Evolutionary conservation across 2,113 vertebrate species (phyloP).

Genomic region (Gavia stellata): DNA sequence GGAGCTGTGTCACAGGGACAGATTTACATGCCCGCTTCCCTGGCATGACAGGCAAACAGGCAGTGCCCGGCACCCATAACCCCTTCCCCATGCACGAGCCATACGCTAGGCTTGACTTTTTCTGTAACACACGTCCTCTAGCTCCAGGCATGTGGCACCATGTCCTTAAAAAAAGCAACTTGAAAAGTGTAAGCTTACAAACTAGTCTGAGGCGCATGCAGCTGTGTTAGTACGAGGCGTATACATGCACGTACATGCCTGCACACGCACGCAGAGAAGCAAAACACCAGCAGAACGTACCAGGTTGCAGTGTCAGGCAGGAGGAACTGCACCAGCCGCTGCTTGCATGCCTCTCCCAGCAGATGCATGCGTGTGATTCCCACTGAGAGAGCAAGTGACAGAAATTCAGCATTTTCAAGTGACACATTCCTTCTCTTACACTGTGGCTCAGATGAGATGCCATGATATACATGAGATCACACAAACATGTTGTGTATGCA

Average conservation of each 20-base stretch:
- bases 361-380: fast-evolving
- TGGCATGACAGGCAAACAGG: not conserved
- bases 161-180: not conserved
- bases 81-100: fast-evolving
- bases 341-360: fast-evolving
- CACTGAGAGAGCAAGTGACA: not conserved
- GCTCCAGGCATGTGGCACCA: not conserved
- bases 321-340: not conserved
- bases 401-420: not conserved
- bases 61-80: not conserved
- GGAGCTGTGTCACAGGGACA: not conserved
- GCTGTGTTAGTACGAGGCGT: not conserved
- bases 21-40: not conserved
- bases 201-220: not conserved
- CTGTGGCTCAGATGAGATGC: not conserved
- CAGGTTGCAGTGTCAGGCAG: not conserved
- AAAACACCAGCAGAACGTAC: not conserved
- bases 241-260: fast-evolving
- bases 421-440: not conserved
- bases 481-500: not conserved
- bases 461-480: not conserved
- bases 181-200: not conserved
- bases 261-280: not conserved
- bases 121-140: fast-evolving
- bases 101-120: not conserved